These are phyloP conservation scores for Ganaspis brasiliensis DNA, from an alignment of 2,888 invertebrate species.

Conservation along the genomic window DNA sequence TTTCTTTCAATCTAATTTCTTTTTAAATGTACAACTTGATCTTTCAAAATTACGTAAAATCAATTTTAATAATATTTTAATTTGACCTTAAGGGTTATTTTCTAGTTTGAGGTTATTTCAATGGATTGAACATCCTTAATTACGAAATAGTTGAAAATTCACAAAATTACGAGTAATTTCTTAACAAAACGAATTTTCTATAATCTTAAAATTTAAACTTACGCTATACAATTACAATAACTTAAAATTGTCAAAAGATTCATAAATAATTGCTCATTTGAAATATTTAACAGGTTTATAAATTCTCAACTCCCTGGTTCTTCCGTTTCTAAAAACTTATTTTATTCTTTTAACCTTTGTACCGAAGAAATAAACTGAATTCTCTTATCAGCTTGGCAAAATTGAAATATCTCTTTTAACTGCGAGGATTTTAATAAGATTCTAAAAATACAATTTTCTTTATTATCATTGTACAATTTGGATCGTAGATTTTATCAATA, in stretches of 20 bases:
- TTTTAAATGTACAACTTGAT: no score
- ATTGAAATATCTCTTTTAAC: not conserved
- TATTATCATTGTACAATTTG: no score
- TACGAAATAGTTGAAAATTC: no score
- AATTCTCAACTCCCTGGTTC: no score
- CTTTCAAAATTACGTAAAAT: no score
- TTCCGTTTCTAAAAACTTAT: not conserved
- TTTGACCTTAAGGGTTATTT: no score
- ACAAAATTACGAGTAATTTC: no score
- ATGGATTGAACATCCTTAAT: no score
- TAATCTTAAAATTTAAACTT: not conserved
- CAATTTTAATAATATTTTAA: no score
- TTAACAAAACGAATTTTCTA: not conserved
- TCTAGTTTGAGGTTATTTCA: no score
- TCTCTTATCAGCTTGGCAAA: not conserved
- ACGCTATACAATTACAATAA: not conserved
- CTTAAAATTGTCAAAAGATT: conserved; percentile 6
- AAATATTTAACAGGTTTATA: not conserved
- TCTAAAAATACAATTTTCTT: not conserved
- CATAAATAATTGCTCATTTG: conserved; percentile 15
- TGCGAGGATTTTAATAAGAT: not conserved
- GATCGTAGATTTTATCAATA: no score
- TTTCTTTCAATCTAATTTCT: no score
- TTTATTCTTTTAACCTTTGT: not conserved
- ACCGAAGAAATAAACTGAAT: not conserved